Conservation (phyloP, 2,797 vertebrate species). For the Alcedo atthis region DNA sequence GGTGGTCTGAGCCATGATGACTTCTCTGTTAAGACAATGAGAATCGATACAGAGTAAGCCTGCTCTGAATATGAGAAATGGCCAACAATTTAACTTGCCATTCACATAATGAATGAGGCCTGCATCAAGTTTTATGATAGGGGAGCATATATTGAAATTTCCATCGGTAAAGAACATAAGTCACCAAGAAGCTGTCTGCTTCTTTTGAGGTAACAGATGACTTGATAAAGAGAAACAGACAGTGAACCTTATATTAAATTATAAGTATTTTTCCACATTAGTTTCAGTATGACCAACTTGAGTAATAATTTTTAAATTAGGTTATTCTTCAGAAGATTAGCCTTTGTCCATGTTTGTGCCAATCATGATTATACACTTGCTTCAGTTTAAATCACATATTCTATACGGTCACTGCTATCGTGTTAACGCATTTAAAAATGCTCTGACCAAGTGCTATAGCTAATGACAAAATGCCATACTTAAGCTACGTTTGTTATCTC, state of each 20-base stretch:
- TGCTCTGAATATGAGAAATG: constrained; percentile 42
- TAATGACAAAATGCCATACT: background rate
- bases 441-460: background rate
- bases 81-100: constrained; percentile 52
- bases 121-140: constrained; percentile 15
- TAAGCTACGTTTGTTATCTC: background rate
- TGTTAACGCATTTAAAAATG: background rate
- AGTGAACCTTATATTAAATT: constrained; percentile 21
- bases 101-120: constrained; percentile 52
- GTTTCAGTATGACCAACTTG: constrained; percentile 8
- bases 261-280: constrained; percentile 47
- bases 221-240: constrained; percentile 45
- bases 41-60: background rate
- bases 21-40: background rate
- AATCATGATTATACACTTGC: constrained; percentile 2
- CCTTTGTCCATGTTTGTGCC: background rate
- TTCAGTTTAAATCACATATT: background rate
- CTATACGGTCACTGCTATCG: background rate
- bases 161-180: constrained; percentile 24
- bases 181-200: constrained; percentile 37
- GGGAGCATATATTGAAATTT: background rate
- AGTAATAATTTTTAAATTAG: constrained; percentile 43
- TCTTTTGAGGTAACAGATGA: constrained; percentile 55
- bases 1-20: background rate
- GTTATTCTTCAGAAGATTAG: constrained; percentile 52